Conservation (phyloP, 2,888 invertebrate species). For the Ennomos quercinarius region DNA sequence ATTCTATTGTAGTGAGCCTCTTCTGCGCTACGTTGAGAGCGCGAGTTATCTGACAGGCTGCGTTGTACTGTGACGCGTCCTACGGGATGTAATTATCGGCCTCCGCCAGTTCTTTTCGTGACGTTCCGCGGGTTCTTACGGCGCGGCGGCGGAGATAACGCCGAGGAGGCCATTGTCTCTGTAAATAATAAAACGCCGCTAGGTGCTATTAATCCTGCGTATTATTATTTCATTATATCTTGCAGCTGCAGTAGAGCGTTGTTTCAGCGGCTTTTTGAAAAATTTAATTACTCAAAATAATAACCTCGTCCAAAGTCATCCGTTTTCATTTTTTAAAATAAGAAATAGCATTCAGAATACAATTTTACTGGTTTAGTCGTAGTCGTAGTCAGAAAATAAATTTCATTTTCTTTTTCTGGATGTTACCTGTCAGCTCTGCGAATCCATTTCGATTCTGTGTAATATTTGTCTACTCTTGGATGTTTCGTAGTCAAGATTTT, state of each 20-base stretch:
- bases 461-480: no score
- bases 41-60: no score
- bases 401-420: no score
- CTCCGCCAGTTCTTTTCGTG: constrained; percentile 44
- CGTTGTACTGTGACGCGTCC: constrained; percentile 13
- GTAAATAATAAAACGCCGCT: constrained; percentile 46
- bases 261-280: constrained; percentile 27
- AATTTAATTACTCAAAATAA: constrained; percentile 28
- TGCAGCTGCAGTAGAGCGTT: constrained; percentile 18
- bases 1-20: no score
- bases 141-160: constrained; percentile 49
- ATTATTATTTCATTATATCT: constrained; percentile 45
- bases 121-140: constrained; percentile 51
- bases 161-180: constrained; percentile 47
- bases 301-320: constrained; percentile 1
- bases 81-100: constrained; percentile 50
- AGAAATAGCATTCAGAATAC: background rate
- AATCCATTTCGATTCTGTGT: no score
- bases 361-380: no score
- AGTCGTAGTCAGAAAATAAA: no score
- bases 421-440: no score
- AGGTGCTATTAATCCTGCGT: constrained; percentile 34
- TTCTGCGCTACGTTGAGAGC: no score
- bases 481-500: no score
- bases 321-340: constrained; percentile 16